A percentile compares a stretch with the other conserved stretches of the same genome.
Evolutionary conservation across 2,797 vertebrate genomes (phyloP).

Genomic region (Hippoglossus hippoglossus): DNA sequence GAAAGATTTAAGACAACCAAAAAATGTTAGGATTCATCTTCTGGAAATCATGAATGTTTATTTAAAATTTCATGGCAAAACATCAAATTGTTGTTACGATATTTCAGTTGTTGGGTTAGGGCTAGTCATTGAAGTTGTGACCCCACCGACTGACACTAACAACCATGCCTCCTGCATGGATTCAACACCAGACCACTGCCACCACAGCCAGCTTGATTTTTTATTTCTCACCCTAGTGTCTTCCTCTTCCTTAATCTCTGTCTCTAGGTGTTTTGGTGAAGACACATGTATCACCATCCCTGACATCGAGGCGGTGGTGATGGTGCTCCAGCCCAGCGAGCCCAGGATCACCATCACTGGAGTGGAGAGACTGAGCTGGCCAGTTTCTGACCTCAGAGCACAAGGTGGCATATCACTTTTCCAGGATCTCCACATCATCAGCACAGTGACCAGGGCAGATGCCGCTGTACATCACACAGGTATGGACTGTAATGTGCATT

Average conservation of each 20-base stretch:
- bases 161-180: no score
- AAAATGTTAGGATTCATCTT: background rate
- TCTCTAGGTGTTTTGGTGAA: constrained; percentile 94
- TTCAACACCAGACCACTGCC: background rate
- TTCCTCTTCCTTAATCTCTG: background rate
- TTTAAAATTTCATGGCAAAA: background rate
- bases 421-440: constrained; percentile 93
- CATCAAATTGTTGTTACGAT: background rate
- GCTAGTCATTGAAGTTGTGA: no score
- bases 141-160: no score
- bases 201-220: background rate
- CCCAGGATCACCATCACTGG: constrained; percentile 94
- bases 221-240: background rate
- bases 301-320: constrained; percentile 91
- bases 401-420: constrained; percentile 87
- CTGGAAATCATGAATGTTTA: background rate
- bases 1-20: no score
- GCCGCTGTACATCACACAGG: constrained; percentile 77
- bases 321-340: constrained; percentile 95
- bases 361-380: constrained; percentile 88
- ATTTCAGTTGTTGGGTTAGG: background rate
- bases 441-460: constrained; percentile 89
- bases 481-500: constrained; percentile 30
- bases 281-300: constrained; percentile 95
- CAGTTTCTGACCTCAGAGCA: constrained; percentile 86